Base-by-base conservation (phyloP, 1,140 invertebrate species). In the Meloidogyne exigua region DNA sequence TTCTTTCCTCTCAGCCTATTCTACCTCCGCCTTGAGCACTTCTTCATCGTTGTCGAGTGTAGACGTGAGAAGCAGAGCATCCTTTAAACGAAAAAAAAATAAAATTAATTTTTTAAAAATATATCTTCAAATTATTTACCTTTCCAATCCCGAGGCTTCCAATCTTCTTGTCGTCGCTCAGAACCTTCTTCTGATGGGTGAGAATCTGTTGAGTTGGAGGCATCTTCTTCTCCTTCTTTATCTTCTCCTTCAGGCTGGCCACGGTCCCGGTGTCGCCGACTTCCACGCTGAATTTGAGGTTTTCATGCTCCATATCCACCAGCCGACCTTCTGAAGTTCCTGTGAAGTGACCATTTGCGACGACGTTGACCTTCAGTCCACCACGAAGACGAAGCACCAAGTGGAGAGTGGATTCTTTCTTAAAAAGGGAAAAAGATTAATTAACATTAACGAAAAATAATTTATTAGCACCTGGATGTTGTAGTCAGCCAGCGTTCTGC, bases 331-430 rank as follows among this genome's bases (percentile, higher is more conserved):
- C n/a, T 1, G n/a, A 9, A 5, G 9, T n/a, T 4, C 18, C 5
- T 0, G 49, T 57, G 49, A 57, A 57, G 49, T 57, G 49, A 5
- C 49, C 49, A 57, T 18, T 57, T 1, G 49, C 3, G 18, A n/a
- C 5, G n/a, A 57, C 21, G n/a, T 57, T 57, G 49, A 57, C 2
- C 4, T n/a, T n/a, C 0, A 90, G 90, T 62, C 91, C 77, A 92
- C 93, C 80, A 90, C 91, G 78, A 75, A 93, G 90, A 89, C 93
- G 91, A 13, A 94, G 90, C 36, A 95, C 93, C 68, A 81, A 78
- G 26, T 81, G 80, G 0, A 83, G 88, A 76, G 88, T 89, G 7
- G 87, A 88, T 85, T 93, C 92, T 78, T 92, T 92, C 49, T 57
- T n/a, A 57, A 57, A 57, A 57, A 57, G 7, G 18, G n/a, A 9